Evolutionary conservation across 37 sponge, comb jelly and placozoan species (phyloP).

Genomic region (Geodia barretti): DNA sequence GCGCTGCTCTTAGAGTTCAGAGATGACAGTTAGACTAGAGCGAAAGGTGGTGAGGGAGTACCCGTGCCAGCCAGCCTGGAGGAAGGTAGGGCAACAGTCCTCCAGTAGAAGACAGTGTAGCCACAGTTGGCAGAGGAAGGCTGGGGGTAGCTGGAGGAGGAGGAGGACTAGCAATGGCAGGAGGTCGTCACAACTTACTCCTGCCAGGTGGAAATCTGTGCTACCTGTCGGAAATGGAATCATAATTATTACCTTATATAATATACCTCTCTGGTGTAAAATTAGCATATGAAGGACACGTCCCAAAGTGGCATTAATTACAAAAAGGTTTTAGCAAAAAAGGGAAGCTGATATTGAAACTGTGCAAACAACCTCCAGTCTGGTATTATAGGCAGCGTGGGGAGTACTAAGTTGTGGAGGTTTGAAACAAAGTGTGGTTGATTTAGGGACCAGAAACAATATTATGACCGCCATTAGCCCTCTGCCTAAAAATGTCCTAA

Average conservation of each 20-base stretch:
- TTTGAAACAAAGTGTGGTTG: too few relatives aligned
- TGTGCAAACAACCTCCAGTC: too few relatives aligned
- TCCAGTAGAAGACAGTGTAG: conserved; percentile 19
- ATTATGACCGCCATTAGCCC: too few relatives aligned
- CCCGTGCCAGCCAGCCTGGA: conserved; percentile 44
- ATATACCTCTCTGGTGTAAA: conserved; percentile 2
- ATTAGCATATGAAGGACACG: not conserved
- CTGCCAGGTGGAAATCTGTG: conserved; percentile 7
- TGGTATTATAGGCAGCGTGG: too few relatives aligned
- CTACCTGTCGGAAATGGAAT: too few relatives aligned
- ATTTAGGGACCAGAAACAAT: too few relatives aligned
- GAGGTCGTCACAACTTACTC: conserved; percentile 35
- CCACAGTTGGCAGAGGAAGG: conserved; percentile 9
- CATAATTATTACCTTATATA: too few relatives aligned
- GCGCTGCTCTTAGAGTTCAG: conserved; percentile 10
- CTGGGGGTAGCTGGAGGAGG: conserved; percentile 21
- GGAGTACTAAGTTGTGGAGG: too few relatives aligned
- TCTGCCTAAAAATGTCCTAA: too few relatives aligned
- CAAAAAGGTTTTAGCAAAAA: too few relatives aligned
- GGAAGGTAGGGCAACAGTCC: conserved; percentile 37
- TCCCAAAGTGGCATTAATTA: not conserved
- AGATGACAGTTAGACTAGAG: conserved; percentile 14
- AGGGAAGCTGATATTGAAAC: too few relatives aligned
- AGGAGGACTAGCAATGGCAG: conserved; percentile 31
- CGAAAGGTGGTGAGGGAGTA: conserved; percentile 34